Conservation (phyloP, 2,888 invertebrate genomes). For the Caenorhabditis sp. region DNA sequence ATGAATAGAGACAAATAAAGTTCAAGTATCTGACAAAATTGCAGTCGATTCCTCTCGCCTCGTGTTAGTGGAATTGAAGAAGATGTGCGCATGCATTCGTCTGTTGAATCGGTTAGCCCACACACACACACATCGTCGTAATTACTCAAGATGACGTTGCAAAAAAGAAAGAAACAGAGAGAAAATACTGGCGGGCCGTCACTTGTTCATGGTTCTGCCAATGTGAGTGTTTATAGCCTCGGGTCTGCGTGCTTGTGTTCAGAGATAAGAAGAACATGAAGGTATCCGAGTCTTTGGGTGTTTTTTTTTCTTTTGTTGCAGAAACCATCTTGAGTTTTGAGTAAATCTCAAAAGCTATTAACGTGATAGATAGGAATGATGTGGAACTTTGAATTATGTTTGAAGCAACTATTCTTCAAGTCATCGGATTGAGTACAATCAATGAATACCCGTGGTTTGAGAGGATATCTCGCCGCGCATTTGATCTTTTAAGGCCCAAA, state of each 20-base stretch:
- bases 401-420: too few species aligned
- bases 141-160: constrained; percentile 65
- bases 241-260: constrained; percentile 32
- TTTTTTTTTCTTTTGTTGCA: constrained; percentile 38
- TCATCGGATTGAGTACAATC: too few species aligned
- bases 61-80: constrained; percentile 44
- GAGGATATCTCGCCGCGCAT: too few species aligned
- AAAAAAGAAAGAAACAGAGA: constrained; percentile 36
- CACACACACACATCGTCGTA: constrained; percentile 54
- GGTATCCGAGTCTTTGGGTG: constrained; percentile 22
- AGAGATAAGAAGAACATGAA: constrained; percentile 51
- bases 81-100: constrained; percentile 59
- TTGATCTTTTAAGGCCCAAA: too few species aligned
- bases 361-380: not conserved
- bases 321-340: not conserved
- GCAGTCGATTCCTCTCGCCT: constrained; percentile 7
- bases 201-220: constrained; percentile 56
- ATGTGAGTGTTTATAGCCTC: constrained; percentile 46
- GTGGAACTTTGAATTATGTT: not conserved
- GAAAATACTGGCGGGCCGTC: constrained; percentile 30
- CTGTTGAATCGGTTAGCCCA: constrained; percentile 58
- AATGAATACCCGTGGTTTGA: too few species aligned
- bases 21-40: constrained; percentile 25
- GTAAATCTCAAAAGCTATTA: not conserved
- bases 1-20: too few species aligned